Conservation (phyloP, 1,140 invertebrate genomes). For the Drosophila aff. region DNA sequence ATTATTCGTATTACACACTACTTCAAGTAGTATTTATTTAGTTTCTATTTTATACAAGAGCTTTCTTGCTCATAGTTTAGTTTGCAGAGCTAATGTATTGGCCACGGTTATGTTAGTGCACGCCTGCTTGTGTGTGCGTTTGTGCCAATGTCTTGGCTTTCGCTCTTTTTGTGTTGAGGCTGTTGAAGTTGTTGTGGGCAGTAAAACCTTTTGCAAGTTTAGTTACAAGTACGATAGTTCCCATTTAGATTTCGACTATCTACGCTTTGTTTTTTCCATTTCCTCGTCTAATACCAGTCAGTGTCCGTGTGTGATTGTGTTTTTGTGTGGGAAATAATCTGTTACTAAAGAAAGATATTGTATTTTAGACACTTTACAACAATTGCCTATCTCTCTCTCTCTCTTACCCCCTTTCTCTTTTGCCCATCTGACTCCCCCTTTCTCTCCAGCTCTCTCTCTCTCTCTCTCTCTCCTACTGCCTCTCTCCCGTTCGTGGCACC, state of each 20-base stretch:
- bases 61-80: background rate
- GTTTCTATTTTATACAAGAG: background rate
- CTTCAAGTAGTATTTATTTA: background rate
- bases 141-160: slow-evolving; percentile 12
- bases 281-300: slow-evolving; percentile 1
- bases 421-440: slow-evolving; percentile 4
- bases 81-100: slow-evolving; percentile 5
- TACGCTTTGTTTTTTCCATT: slow-evolving; percentile 9
- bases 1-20: background rate
- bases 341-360: slow-evolving; percentile 43
- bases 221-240: slow-evolving; percentile 9
- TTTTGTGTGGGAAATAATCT: slow-evolving; percentile 16
- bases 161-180: background rate
- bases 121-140: background rate
- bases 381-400: background rate
- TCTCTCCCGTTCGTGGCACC: slow-evolving; percentile 23
- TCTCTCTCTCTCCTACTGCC: background rate
- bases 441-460: slow-evolving; percentile 10
- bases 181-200: slow-evolving; percentile 1
- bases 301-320: slow-evolving; percentile 4
- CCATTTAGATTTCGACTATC: slow-evolving; percentile 27
- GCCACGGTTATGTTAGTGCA: background rate
- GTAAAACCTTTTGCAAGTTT: slow-evolving; percentile 20
- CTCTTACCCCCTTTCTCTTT: slow-evolving; percentile 23
- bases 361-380: slow-evolving; percentile 48